Evolutionary conservation across 2,113 vertebrate genomes (phyloP).

Genomic region (Sander lucioperca): DNA sequence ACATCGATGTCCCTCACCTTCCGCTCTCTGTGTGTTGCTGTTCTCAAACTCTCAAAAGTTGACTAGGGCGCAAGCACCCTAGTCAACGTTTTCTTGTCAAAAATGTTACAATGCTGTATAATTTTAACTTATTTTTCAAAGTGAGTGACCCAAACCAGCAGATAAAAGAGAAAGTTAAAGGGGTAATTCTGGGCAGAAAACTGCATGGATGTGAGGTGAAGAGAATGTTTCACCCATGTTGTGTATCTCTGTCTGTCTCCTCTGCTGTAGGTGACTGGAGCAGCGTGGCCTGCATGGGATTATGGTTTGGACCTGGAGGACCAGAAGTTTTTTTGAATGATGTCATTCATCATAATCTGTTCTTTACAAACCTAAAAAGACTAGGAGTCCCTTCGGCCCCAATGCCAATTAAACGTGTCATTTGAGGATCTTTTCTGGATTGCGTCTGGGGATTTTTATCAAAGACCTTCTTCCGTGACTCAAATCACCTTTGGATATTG

Average conservation of each 20-base stretch:
- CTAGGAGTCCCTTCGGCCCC: background rate
- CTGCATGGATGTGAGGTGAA: no score
- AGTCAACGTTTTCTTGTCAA: no score
- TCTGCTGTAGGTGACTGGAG: conserved; percentile 14
- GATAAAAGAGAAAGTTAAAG: no score
- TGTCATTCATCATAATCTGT: background rate
- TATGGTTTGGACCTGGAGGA: background rate
- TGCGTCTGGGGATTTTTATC: background rate
- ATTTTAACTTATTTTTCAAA: no score
- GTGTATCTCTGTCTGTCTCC: background rate
- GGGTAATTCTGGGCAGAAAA: no score
- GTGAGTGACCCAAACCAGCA: no score
- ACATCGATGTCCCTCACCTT: no score
- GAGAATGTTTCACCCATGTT: no score
- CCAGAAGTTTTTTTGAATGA: background rate
- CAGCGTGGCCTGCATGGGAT: background rate
- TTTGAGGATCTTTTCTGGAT: conserved; percentile 1
- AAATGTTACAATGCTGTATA: no score
- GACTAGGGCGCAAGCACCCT: no score
- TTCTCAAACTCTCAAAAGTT: no score
- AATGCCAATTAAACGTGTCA: background rate
- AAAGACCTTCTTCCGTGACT: conserved; percentile 1
- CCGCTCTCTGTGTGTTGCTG: no score
- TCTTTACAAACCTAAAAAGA: background rate
- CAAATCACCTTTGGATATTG: background rate